Conservation (phyloP, 2,888 invertebrate species). For the Eupeodes luniger region DNA sequence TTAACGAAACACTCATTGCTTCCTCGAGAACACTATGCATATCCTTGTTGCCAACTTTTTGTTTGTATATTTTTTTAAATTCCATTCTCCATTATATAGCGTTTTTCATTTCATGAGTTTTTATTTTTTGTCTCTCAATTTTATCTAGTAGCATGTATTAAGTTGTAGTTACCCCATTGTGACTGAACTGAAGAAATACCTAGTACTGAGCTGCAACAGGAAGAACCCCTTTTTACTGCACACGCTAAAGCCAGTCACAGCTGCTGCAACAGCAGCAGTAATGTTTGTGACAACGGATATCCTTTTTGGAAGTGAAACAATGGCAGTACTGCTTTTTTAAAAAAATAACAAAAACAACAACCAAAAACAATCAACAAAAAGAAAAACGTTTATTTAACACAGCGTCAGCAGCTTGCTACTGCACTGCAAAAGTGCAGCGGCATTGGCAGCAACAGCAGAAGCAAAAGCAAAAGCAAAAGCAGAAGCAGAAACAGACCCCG, state of each 20-base stretch:
- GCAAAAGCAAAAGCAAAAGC: background rate
- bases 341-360: conserved; percentile 7
- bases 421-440: conserved; percentile 39
- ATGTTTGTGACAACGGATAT: conserved; percentile 74
- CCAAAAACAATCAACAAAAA: conserved; percentile 9
- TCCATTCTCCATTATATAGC: background rate
- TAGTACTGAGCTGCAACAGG: conserved; percentile 42
- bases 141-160: conserved; percentile 32
- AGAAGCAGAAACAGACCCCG: conserved; percentile 47
- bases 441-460: background rate
- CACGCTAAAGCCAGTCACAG: conserved; percentile 71
- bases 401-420: conserved; percentile 59
- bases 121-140: conserved; percentile 3
- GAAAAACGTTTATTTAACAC: conserved; percentile 62
- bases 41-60: conserved; percentile 26
- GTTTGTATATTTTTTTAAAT: background rate
- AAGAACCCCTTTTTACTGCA: conserved; percentile 63
- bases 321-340: conserved; percentile 36
- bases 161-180: conserved; percentile 39
- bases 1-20: conserved; percentile 49
- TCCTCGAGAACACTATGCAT: conserved; percentile 27
- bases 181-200: conserved; percentile 14
- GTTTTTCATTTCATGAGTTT: conserved; percentile 14
- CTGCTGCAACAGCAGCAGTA: conserved; percentile 67
- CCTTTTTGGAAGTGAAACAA: conserved; percentile 71